Evolutionary conservation across 2,888 invertebrate species (phyloP), one percentile per base, ranked within the genome.

Genomic region (Lithophane semibrunnea): DNA sequence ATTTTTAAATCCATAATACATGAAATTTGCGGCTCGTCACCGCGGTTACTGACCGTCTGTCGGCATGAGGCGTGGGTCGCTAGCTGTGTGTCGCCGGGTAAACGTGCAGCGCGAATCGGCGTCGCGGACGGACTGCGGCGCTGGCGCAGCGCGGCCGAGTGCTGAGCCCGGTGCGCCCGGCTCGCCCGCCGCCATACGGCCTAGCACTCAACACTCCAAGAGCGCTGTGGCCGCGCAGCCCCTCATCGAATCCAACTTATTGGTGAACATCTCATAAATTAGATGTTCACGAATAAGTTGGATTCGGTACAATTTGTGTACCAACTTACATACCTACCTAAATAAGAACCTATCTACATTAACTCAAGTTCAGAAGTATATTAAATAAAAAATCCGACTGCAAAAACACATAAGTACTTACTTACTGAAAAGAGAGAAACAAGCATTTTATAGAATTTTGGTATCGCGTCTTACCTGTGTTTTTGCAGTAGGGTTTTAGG

Each of bases 31-130:
- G 74, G 75, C 61, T 84, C 56, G 69, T 10, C 64, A 37, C 66
- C 85, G 85, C 75, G 61, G 54, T 77, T 88, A 92, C 92, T 92
- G 88, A 92, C 92, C 92, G 90, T 91, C 73, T 85, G 82, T 83
- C 80, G 86, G 83, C 81, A 92, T 90, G 85, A 78, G 74, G 75
- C 37, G 75, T 47, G 73, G n/a, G 73, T 72, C 73, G 71, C 12
- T 58, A 66, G 71, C 12, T 58, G 67, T 54, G 81, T 47, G 83
- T 56, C 24, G 71, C 63, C 73, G 58, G 67, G 74, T 70, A 73
- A 47, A 77, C 83, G 85, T 79, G 77, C 73, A 18, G 56, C 74
- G 56, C 74, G 64, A 83, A 72, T 64, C 73, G 75, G 75, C 42
- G 85, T 83, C 86, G 88, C 83, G 75, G 54, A 47, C 42, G 44